phyloP scores from a whole-genome alignment of 2,797 vertebrate species.

The Nyctibius grandis region DNA sequence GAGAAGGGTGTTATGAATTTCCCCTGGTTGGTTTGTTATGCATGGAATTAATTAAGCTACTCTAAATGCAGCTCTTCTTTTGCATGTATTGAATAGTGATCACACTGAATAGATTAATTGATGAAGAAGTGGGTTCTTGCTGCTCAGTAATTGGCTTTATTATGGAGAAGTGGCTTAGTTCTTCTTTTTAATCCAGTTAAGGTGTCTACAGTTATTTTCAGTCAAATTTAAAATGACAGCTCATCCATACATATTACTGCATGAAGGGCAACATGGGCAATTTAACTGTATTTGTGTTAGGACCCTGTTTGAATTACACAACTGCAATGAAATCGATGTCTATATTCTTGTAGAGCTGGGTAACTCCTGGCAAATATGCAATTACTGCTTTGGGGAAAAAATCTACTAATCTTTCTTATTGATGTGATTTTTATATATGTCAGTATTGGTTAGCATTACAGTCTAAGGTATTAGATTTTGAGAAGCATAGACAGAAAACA shows the following conservation, averaged over 20 bases:
- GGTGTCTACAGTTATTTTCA: conserved; percentile 52
- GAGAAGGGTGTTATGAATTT: neutral
- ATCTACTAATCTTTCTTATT: neutral
- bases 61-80: conserved; percentile 31
- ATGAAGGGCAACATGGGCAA: neutral
- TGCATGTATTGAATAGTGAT: conserved; percentile 45
- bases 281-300: conserved; percentile 22
- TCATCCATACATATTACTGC: conserved; percentile 24
- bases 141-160: conserved; percentile 67
- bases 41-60: conserved; percentile 28
- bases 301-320: neutral
- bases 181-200: conserved; percentile 63
- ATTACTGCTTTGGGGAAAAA: neutral
- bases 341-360: neutral
- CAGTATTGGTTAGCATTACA: neutral
- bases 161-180: conserved; percentile 41
- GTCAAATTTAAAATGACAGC: conserved; percentile 56
- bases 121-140: conserved; percentile 56
- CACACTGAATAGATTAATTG: conserved; percentile 60
- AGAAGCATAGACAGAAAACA: neutral
- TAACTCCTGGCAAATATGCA: neutral
- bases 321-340: neutral
- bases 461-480: neutral
- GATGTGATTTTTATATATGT: neutral
- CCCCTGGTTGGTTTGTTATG: neutral